Base-by-base conservation (phyloP, 1,140 invertebrate species). In the Drosophila trapezifrons region DNA sequence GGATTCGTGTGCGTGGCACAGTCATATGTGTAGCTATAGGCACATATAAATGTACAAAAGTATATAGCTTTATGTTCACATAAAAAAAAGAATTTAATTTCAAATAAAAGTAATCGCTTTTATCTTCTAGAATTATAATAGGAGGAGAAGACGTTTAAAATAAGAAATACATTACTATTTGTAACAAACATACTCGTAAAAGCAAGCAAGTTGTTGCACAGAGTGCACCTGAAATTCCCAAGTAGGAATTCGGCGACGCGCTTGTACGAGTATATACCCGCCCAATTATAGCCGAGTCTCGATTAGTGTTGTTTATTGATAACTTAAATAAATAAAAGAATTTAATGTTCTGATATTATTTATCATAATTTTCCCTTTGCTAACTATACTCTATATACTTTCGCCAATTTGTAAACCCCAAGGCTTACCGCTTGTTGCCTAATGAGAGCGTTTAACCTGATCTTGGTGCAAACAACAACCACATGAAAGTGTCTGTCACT, bases 1-100 rank as follows among this genome's bases (percentile, higher is more conserved):
- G 78, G 66, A 71, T 76, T 78, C 59, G 66, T 84, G 72, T 84
- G 81, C 76, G 73, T 77, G 67, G 45, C 43, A 56, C 43, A 51
- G 38, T 64, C 49, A 57, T 74, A 55, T 42, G 25, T 47, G 3
- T 10, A 42, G 29, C 45, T 40, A 18, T 17, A 43, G 35, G 7
- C 13, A 51, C 9, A 22, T 54, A 27, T 25, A 52, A 15, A 17
- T 4, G 22, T 59, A 42, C 0, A 17, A 2, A 20, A 15, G n/a
- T 18, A 55, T 32, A 60, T 25, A 46, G 15, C n/a, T 54, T 15
- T 10, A 42, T 57, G 3, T 58, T 32, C 4, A n/a, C 43, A 22
- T 32, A 17, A 8, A 49, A 59, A 59, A 13, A 27, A 6, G 17
- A 6, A 17, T 17, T 9, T 32, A 13, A 17, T 10, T 52, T 9